Evolutionary conservation across 2,888 invertebrate species (phyloP).

Genomic region (Penaeus monodon): DNA sequence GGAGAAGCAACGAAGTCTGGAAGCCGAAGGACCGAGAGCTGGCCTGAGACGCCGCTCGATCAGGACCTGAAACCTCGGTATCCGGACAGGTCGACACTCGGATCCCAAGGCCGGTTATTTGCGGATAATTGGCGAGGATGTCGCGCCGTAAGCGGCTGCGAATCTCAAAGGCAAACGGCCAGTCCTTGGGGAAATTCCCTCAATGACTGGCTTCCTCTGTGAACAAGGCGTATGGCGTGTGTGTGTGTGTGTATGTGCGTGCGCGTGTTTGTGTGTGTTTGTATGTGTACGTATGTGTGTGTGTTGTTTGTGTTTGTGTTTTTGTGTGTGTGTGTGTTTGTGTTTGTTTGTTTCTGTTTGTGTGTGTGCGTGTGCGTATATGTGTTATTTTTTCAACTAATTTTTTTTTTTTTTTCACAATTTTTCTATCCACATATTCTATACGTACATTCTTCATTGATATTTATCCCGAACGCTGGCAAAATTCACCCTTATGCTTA

Average conservation of each 20-base stretch:
- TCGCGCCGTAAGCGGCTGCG: conserved; percentile 34
- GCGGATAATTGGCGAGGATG: conserved; percentile 24
- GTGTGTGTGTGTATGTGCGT: neutral
- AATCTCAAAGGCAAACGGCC: conserved; percentile 34
- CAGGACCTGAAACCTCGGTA: no score
- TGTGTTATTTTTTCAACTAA: no score
- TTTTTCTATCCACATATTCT: no score
- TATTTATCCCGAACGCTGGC: no score
- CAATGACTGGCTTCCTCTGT: conserved; percentile 36
- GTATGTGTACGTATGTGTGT: conserved; percentile 30
- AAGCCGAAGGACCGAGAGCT: no score
- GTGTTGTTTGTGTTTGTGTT: conserved; percentile 31
- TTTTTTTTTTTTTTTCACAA: no score
- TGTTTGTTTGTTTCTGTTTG: neutral
- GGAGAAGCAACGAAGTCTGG: no score
- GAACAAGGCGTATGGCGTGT: neutral
- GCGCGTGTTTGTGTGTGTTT: conserved; percentile 37
- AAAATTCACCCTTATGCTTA: no score
- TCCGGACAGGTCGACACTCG: no score
- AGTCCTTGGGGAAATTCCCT: conserved; percentile 40
- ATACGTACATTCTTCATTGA: no score
- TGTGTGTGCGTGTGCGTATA: neutral
- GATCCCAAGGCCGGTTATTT: neutral
- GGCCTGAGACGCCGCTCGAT: no score
- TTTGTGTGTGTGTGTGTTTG: neutral